A percentile compares a stretch with the other conserved stretches of the same genome.
These are phyloP conservation scores for Oncorhynchus clarkii DNA, from an alignment of 2,113 vertebrate genomes.

Conservation along the genomic window DNA sequence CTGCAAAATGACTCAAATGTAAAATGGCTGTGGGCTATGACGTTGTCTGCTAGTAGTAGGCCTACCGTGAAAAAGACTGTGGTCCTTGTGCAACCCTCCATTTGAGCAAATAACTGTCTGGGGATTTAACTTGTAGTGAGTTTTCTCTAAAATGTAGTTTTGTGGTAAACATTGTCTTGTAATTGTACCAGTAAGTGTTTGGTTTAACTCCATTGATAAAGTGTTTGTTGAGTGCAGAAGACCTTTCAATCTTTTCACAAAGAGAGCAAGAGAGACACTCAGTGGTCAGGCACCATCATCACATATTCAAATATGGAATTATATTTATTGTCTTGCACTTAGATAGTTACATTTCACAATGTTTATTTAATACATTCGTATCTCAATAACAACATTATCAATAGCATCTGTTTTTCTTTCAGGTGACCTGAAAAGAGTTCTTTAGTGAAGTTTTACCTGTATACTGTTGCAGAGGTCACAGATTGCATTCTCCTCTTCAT, in stretches of 20 bases:
- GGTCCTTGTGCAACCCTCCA: too few species aligned
- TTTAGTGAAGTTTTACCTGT: conserved; percentile 75
- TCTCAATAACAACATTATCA: too few species aligned
- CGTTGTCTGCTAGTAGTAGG: too few species aligned
- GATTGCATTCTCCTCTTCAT: conserved; percentile 86
- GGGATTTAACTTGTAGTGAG: too few species aligned
- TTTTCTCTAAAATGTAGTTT: too few species aligned
- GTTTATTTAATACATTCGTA: background rate
- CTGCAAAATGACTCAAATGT: background rate
- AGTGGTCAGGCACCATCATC: conserved; percentile 36
- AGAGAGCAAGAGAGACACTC: conserved; percentile 58
- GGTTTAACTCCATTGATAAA: background rate
- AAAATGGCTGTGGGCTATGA: too few species aligned
- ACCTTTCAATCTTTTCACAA: background rate
- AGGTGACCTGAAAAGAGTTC: background rate
- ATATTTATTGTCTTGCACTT: background rate
- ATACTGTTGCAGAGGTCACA: conserved; percentile 85
- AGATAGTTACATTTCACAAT: too few species aligned
- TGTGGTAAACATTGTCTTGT: background rate
- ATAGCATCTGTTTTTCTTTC: too few species aligned
- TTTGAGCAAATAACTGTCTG: too few species aligned
- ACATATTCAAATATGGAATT: background rate
- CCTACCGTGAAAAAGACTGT: too few species aligned
- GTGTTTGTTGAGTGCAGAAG: background rate
- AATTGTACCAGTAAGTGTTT: background rate